These are phyloP conservation scores for Indicator indicator DNA, from an alignment of 2,113 vertebrate species.

Conservation along the genomic window DNA sequence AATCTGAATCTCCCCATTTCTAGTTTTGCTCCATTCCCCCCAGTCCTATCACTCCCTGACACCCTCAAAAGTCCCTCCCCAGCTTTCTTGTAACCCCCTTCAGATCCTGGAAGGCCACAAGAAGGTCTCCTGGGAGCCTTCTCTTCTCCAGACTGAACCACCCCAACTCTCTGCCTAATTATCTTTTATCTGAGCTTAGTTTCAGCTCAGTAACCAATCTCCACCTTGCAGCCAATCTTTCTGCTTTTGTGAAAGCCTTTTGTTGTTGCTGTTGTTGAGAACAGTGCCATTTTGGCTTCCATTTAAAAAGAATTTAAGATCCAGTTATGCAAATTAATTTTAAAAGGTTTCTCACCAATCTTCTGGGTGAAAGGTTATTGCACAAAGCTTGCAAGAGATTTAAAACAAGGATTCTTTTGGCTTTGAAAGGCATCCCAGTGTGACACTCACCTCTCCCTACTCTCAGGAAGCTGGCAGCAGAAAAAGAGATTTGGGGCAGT, in stretches of 20 bases:
- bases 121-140: no score
- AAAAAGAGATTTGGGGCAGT: neutral
- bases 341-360: neutral
- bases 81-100: no score
- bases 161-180: neutral
- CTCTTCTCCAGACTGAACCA: no score
- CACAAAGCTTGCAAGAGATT: neutral
- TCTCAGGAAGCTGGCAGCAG: neutral
- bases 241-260: neutral
- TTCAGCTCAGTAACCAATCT: conserved; percentile 13
- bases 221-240: conserved; percentile 5
- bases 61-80: no score
- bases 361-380: conserved; percentile 27
- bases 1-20: no score
- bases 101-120: no score
- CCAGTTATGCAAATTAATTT: conserved; percentile 56
- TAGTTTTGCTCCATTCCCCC: no score
- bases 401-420: neutral
- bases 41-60: no score
- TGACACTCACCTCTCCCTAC: neutral
- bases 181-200: conserved; percentile 11
- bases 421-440: neutral
- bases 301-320: conserved; percentile 51
- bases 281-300: conserved; percentile 38
- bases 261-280: neutral